Base-by-base conservation (phyloP, 2,888 invertebrate genomes). In the Hypolimnas misippus region DNA sequence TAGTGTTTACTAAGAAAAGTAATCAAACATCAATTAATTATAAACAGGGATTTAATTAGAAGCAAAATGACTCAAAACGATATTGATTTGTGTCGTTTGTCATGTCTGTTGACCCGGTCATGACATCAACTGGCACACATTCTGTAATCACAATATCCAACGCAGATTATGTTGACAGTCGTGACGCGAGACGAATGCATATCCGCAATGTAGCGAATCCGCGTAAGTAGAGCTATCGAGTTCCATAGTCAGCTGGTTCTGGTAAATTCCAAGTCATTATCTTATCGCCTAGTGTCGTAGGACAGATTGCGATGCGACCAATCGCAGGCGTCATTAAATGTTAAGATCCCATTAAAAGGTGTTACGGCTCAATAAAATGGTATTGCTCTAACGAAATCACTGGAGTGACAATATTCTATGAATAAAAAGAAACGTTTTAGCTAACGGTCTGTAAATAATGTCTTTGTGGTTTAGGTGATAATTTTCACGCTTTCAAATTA, bases 401-500 rank as follows among this genome's bases (percentile, higher is more conserved):
- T 19, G 3, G 14, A 29, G 29, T 38, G n/a, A 40, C 42, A 10
- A 40, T 44, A 44, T 8, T 3, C 6, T 29, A 49, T 14, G 14
- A 12, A 12, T 19, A 44, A 10, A 44, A 17, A 44, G 10, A 12
- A 10, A 12, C 8, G 12, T n/a, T 46, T 21, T 3, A 40, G 14
- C 0, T 19, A 46, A 21, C 42, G 33, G 44, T n/a, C 33, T n/a
- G n/a, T n/a, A n/a, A 33, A 7, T n/a, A 17, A 16, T 25, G 16
- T 25, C n/a, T 56, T 38, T 62, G 44, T 46, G 35, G 14, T 53
- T 16, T 33, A 46, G 21, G 16, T 16, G 35, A 35, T 46, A 46
- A 42, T 56, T 25, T 57, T 21, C 49, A 53, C 57, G 57, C 62
- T 54, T 53, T 49, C 52, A 56, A 29, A 56, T 17, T 35, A 46